Evolutionary conservation across 2,888 invertebrate genomes (phyloP).

Genomic region (Phaonia tiefii): DNA sequence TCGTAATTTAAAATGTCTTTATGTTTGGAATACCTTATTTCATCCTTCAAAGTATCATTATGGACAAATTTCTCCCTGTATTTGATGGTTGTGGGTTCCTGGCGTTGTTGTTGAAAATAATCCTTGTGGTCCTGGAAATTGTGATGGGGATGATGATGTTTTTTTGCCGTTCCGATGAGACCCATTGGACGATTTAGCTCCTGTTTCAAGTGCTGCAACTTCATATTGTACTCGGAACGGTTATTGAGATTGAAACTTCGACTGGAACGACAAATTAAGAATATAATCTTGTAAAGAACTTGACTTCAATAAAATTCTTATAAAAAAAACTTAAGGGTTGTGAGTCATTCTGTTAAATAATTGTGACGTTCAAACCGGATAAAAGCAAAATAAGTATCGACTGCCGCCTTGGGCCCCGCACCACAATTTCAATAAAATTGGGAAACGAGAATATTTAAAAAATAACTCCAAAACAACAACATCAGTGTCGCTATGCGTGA

Average conservation of each 20-base stretch:
- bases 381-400: no score
- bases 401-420: no score
- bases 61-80: slow-evolving; percentile 39
- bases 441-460: no score
- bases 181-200: slow-evolving; percentile 78
- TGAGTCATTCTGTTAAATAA: no score
- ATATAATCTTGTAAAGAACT: no score
- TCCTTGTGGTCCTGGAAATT: neutral
- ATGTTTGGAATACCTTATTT: slow-evolving; percentile 54
- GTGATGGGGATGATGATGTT: slow-evolving; percentile 45
- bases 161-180: slow-evolving; percentile 36
- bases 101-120: no score
- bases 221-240: slow-evolving; percentile 73
- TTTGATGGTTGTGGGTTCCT: slow-evolving; percentile 21
- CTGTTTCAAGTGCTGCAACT: slow-evolving; percentile 76
- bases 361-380: no score
- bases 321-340: no score
- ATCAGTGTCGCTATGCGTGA: no score
- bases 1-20: slow-evolving; percentile 50
- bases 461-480: no score
- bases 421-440: no score
- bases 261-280: slow-evolving; percentile 62
- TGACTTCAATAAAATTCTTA: no score
- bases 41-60: slow-evolving; percentile 47
- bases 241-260: slow-evolving; percentile 70